These are phyloP conservation scores for Dilophus febrilis DNA, from an alignment of 2,888 invertebrate genomes.

Conservation along the genomic window DNA sequence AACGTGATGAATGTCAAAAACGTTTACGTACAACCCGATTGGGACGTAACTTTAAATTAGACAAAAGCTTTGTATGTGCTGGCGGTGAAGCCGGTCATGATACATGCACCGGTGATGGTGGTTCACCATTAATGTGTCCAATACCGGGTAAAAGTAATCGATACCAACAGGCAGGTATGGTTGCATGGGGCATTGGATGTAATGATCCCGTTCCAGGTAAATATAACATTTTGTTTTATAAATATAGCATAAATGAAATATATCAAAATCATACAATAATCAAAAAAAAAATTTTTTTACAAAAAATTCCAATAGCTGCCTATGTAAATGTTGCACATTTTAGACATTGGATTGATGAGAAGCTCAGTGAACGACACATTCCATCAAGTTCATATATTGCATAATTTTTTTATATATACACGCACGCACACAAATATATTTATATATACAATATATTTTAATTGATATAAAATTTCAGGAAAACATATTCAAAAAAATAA, in stretches of 20 bases:
- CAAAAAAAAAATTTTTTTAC: too few species aligned
- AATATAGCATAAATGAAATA: too few species aligned
- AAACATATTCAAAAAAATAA: slow-evolving; percentile 3
- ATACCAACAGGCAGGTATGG: slow-evolving; percentile 39
- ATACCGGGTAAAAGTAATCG: slow-evolving; percentile 29
- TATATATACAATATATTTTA: too few species aligned
- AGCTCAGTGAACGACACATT: slow-evolving; percentile 19
- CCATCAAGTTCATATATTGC: slow-evolving; percentile 14
- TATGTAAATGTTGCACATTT: slow-evolving; percentile 42
- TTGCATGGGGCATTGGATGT: slow-evolving; percentile 36
- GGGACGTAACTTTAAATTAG: slow-evolving; percentile 43
- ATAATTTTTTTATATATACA: too few species aligned
- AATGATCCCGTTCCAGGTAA: slow-evolving; percentile 21
- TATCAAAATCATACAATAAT: too few species aligned
- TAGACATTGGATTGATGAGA: slow-evolving; percentile 22
- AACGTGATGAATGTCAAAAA: slow-evolving; percentile 28
- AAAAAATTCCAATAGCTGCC: slow-evolving; percentile 7
- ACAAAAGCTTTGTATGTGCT: slow-evolving; percentile 55
- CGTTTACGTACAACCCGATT: slow-evolving; percentile 43
- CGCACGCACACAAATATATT: too few species aligned
- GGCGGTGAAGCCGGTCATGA: slow-evolving; percentile 47
- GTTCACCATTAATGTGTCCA: slow-evolving; percentile 60
- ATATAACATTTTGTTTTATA: too few species aligned
- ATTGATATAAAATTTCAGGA: too few species aligned
- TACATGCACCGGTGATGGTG: slow-evolving; percentile 39